These are phyloP conservation scores for Diachasmimorpha longicaudata DNA, from an alignment of 1,140 invertebrate species.

Conservation along the genomic window DNA sequence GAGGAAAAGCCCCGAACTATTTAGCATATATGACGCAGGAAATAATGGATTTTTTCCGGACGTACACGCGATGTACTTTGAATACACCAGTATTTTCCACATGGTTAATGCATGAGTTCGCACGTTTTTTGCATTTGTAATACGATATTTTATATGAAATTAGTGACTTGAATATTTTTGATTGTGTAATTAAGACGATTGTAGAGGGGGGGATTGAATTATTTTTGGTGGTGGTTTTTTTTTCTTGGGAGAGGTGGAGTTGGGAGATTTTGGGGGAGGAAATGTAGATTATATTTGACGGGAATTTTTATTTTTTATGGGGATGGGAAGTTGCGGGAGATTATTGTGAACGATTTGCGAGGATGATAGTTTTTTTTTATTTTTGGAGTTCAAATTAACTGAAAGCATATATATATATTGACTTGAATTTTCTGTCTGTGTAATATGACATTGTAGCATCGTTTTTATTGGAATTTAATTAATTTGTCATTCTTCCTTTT, in stretches of 20 bases:
- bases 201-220: not conserved
- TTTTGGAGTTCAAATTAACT: too few species aligned
- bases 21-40: constrained; percentile 22
- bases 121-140: constrained; percentile 18
- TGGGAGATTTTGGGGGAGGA: not conserved
- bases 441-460: too few species aligned
- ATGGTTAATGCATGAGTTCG: constrained; percentile 14
- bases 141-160: not conserved
- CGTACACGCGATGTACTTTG: constrained; percentile 20
- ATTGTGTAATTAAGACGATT: not conserved
- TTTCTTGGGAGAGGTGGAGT: not conserved
- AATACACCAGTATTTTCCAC: constrained; percentile 18
- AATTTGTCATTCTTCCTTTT: too few species aligned
- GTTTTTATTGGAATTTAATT: too few species aligned
- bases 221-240: not conserved
- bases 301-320: too few species aligned
- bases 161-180: not conserved
- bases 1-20: constrained; percentile 7
- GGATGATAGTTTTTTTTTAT: too few species aligned
- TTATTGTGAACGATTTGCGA: too few species aligned
- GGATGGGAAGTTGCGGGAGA: too few species aligned
- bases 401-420: too few species aligned
- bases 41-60: constrained; percentile 1
- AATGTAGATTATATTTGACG: not conserved
- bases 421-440: too few species aligned